These are phyloP conservation scores for human (Homo sapiens) DNA, from an alignment of 2,113 vertebrate species.

Conservation along the genomic window GRCh38 chr17:55169501-55170000, in stretches of 20 bases:
- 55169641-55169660: neutral
- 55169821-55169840: neutral
- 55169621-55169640: neutral
- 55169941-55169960: neutral
- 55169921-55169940: neutral
- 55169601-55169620: neutral
- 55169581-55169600: neutral
- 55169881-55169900: neutral
- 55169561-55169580: neutral
- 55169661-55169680: conserved; percentile 34
- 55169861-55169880: neutral
- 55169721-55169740: neutral
- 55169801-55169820: neutral
- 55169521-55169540: neutral
- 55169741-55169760: conserved; percentile 5
- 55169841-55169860: neutral
- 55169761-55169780: neutral
- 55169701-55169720: neutral
- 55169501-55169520: neutral
- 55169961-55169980: neutral
- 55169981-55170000: neutral
- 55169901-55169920: neutral
- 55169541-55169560: neutral
- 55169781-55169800: neutral
- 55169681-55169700: neutral